Conservation (phyloP, 2,888 invertebrate species). For the Saturnia pavonia region DNA sequence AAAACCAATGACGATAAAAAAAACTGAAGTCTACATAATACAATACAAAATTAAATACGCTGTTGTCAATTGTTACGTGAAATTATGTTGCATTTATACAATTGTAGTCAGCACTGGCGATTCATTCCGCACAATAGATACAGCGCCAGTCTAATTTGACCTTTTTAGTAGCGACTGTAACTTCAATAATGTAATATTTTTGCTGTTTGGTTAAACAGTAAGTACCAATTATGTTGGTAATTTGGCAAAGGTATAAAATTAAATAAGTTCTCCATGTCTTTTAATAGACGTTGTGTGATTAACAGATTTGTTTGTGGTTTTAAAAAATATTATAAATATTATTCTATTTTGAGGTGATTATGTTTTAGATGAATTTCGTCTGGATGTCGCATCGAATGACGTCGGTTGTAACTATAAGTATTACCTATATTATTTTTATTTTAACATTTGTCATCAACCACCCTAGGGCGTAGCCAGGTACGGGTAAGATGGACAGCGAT, state of each 20-base stretch:
- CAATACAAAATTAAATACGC: constrained; percentile 11
- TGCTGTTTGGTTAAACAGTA: not conserved
- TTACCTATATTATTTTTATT: too few relatives aligned
- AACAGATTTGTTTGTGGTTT: too few relatives aligned
- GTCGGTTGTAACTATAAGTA: too few relatives aligned
- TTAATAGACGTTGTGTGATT: too few relatives aligned
- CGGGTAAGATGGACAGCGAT: too few relatives aligned
- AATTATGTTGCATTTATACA: constrained; percentile 34
- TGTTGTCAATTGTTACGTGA: constrained; percentile 16
- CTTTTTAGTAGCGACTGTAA: not conserved
- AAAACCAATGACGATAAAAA: too few relatives aligned
- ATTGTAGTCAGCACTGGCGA: constrained; percentile 27
- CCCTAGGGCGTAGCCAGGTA: too few relatives aligned
- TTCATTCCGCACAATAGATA: constrained; percentile 32
- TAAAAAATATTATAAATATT: too few relatives aligned
- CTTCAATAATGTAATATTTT: not conserved
- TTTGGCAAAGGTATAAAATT: not conserved
- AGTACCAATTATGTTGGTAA: not conserved
- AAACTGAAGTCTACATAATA: constrained; percentile 3
- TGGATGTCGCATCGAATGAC: too few relatives aligned
- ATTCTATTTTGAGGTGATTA: too few relatives aligned
- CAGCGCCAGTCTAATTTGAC: not conserved
- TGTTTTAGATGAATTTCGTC: too few relatives aligned
- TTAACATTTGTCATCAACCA: too few relatives aligned
- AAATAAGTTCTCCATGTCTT: not conserved